Percentiles rank a stretch among this genome's conserved stretches.
Evolutionary conservation across 2,797 vertebrate species (phyloP).

Genomic region (Takifugu ocellatus): DNA sequence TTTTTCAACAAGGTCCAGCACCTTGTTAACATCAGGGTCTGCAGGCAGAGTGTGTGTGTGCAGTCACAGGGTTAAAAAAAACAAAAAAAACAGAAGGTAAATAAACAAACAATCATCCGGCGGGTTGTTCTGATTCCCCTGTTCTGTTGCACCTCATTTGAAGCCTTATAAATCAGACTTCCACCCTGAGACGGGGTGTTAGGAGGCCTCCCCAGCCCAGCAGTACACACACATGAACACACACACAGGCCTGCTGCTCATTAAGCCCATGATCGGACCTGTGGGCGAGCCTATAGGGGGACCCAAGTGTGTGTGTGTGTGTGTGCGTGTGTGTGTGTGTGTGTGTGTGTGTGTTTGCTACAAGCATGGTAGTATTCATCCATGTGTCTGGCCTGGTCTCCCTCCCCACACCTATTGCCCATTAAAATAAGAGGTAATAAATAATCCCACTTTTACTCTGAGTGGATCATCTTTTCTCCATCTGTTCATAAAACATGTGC

Average conservation of each 20-base stretch:
- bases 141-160: constrained; percentile 78
- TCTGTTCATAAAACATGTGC: constrained; percentile 64
- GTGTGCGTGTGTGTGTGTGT: constrained; percentile 27
- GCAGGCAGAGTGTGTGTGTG: constrained; percentile 13
- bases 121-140: constrained; percentile 70
- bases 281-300: constrained; percentile 27
- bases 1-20: constrained; percentile 26
- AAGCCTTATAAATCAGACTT: constrained; percentile 78
- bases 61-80: constrained; percentile 9
- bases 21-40: no score
- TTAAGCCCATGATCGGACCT: constrained; percentile 68
- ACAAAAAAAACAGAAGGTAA: constrained; percentile 68
- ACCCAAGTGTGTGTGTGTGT: constrained; percentile 11
- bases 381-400: constrained; percentile 4
- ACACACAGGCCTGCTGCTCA: constrained; percentile 69
- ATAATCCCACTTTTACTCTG: constrained; percentile 17
- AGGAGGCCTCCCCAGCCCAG: constrained; percentile 58
- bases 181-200: constrained; percentile 74
- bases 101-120: constrained; percentile 77
- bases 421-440: constrained; percentile 4
- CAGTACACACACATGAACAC: constrained; percentile 24
- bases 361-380: constrained; percentile 13
- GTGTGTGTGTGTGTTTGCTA: neutral
- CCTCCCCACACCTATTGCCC: constrained; percentile 11
- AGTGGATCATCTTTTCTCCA: constrained; percentile 52